A percentile compares a stretch with the other conserved stretches of the same genome.
Conservation (phyloP, 1,140 invertebrate species). For the Araneus ventricosus region DNA sequence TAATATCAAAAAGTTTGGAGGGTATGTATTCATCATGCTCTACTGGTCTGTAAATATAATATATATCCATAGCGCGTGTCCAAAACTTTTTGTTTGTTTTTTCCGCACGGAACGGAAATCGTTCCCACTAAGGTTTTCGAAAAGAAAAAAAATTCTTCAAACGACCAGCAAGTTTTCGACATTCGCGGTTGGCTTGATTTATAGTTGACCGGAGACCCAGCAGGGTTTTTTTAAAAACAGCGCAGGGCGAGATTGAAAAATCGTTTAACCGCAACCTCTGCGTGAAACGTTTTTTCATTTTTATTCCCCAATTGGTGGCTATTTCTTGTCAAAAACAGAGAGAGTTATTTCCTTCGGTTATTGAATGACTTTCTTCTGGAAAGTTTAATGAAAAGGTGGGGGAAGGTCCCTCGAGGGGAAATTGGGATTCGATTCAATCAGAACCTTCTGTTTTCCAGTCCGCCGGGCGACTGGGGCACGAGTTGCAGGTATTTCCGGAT, state of each 20-base stretch:
- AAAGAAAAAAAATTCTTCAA: background rate
- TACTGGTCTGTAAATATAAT: background rate
- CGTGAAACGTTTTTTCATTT: background rate
- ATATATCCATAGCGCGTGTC: background rate
- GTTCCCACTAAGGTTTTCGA: background rate
- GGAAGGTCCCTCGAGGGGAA: background rate
- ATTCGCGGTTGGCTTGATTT: background rate
- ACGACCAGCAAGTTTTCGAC: conserved; percentile 26
- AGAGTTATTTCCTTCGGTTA: conserved; percentile 23
- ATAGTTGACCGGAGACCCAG: background rate
- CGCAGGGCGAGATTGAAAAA: background rate
- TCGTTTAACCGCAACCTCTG: conserved; percentile 19
- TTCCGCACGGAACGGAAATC: conserved; percentile 3
- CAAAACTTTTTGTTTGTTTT: background rate
- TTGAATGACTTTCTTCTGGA: background rate
- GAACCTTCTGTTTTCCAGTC: conserved; percentile 25
- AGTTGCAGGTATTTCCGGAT: background rate
- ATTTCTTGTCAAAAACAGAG: conserved; percentile 30
- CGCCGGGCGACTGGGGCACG: background rate
- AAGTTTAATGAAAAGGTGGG: conserved; percentile 25
- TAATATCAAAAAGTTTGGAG: background rate
- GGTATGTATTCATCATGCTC: conserved; percentile 12
- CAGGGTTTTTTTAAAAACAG: background rate
- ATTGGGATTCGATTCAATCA: conserved; percentile 26
- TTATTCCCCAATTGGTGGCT: conserved; percentile 4